phyloP scores from a whole-genome alignment of 2,888 invertebrate species.

The Nomada lathburiana region DNA sequence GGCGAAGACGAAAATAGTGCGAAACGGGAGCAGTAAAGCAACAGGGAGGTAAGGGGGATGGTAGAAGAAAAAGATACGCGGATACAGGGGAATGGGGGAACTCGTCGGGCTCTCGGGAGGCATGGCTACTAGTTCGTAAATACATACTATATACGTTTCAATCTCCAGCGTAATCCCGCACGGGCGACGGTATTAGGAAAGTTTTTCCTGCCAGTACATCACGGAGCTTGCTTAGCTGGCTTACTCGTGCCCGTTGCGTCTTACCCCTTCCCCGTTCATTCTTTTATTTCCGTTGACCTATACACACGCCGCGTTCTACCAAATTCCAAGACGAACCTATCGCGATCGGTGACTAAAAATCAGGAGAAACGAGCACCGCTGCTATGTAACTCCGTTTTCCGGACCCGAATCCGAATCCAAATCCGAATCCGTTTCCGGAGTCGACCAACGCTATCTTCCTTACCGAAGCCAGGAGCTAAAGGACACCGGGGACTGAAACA shows the following conservation, averaged over 20 bases:
- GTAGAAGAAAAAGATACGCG: constrained; percentile 32
- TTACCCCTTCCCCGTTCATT: constrained; percentile 39
- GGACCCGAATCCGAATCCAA: constrained; percentile 69
- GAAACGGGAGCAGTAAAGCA: background rate
- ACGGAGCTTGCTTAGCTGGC: constrained; percentile 73
- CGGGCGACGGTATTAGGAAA: constrained; percentile 83
- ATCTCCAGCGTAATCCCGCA: constrained; percentile 81
- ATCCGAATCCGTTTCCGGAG: constrained; percentile 76
- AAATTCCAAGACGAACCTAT: constrained; percentile 51
- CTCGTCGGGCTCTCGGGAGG: constrained; percentile 62
- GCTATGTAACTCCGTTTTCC: constrained; percentile 72
- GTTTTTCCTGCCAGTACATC: constrained; percentile 79
- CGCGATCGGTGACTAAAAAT: constrained; percentile 75
- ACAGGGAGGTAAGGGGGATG: background rate
- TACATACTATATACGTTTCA: constrained; percentile 81
- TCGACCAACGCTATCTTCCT: constrained; percentile 70
- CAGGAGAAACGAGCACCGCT: constrained; percentile 74
- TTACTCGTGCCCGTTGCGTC: constrained; percentile 64
- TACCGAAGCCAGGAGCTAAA: constrained; percentile 76
- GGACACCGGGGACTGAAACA: constrained; percentile 79
- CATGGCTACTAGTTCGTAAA: constrained; percentile 73
- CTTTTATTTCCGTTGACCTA: constrained; percentile 42
- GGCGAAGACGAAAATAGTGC: background rate
- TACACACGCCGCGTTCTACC: constrained; percentile 1
- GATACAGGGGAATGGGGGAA: constrained; percentile 51